A percentile compares a stretch with the other conserved stretches of the same genome.
Conservation (phyloP, 2,888 invertebrate species). For the Phalera bucephala region DNA sequence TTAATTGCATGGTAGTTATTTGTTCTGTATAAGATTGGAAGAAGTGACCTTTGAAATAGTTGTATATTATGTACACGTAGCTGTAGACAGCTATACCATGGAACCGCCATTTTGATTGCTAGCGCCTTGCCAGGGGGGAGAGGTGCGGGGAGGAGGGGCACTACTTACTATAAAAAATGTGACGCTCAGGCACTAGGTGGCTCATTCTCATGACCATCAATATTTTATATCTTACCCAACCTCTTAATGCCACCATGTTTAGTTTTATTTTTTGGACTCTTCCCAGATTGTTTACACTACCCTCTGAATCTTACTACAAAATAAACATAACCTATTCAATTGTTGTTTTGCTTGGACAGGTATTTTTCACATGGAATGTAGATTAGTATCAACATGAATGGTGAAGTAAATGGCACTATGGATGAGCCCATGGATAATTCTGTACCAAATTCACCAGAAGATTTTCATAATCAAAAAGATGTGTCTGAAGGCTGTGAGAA, state of each 20-base stretch:
- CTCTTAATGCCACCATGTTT: constrained; percentile 3
- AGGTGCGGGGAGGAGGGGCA: constrained; percentile 52
- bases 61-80: constrained; percentile 59
- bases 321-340: constrained; percentile 54
- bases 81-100: constrained; percentile 58
- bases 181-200: constrained; percentile 56
- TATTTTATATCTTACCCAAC: constrained; percentile 1
- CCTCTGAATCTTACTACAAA: constrained; percentile 11
- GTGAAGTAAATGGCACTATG: constrained; percentile 64
- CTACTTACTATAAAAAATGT: constrained; percentile 62
- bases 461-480: constrained; percentile 28
- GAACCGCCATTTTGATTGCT: constrained; percentile 79
- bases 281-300: constrained; percentile 13
- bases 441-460: constrained; percentile 22
- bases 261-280: constrained; percentile 8
- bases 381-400: constrained; percentile 65
- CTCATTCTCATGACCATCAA: constrained; percentile 43
- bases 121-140: constrained; percentile 66
- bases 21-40: constrained; percentile 20
- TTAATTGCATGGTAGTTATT: constrained; percentile 5
- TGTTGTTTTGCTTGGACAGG: constrained; percentile 58
- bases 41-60: constrained; percentile 41
- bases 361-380: constrained; percentile 57
- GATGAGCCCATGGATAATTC: constrained; percentile 55
- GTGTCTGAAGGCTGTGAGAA: constrained; percentile 27